These are phyloP conservation scores for Florisuga fusca DNA, from an alignment of 2,797 vertebrate species.

Conservation along the genomic window DNA sequence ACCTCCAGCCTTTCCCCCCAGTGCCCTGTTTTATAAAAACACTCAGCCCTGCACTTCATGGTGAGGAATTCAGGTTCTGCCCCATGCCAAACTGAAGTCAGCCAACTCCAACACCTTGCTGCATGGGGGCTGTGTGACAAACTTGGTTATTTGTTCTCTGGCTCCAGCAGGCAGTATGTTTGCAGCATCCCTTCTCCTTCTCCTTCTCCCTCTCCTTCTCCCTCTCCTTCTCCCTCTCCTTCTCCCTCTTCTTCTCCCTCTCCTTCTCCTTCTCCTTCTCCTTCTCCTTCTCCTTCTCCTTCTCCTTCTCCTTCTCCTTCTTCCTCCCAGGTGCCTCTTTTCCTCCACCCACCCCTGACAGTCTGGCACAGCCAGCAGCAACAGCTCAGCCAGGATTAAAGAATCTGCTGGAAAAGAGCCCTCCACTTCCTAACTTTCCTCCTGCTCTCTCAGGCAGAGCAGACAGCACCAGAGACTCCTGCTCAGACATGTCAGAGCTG, in stretches of 20 bases:
- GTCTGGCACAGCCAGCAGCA: not conserved
- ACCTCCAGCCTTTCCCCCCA: not conserved
- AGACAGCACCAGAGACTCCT: not conserved
- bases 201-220: not conserved
- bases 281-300: not conserved
- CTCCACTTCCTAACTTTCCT: not conserved
- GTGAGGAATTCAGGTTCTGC: not conserved
- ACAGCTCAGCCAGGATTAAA: not conserved
- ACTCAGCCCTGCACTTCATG: rapidly evolving
- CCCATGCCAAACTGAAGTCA: not conserved
- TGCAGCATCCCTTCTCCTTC: not conserved
- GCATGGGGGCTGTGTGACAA: not conserved
- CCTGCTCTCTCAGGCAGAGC: not conserved
- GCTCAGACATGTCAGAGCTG: not conserved
- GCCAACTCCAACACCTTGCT: not conserved
- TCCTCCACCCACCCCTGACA: not conserved
- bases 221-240: not conserved
- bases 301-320: not conserved
- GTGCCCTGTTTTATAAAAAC: not conserved
- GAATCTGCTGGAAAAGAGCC: not conserved
- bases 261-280: not conserved
- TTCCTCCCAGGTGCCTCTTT: not conserved
- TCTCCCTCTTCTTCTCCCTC: not conserved
- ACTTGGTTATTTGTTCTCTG: not conserved
- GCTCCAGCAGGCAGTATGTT: not conserved